Evolutionary conservation across 2,888 invertebrate species (phyloP).

Genomic region (Tetrapedia diversipes): DNA sequence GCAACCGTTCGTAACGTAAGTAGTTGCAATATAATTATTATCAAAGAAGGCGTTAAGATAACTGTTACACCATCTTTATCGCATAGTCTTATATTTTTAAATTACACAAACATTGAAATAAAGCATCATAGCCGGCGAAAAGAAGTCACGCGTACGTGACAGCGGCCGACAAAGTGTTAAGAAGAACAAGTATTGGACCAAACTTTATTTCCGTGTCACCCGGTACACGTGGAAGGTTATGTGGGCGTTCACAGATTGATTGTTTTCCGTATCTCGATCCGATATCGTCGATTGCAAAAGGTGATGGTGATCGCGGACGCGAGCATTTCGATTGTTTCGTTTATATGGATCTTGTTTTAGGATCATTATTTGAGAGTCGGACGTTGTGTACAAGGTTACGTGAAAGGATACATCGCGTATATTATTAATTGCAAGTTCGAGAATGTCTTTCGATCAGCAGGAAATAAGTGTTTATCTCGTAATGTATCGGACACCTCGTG

Average conservation of each 20-base stretch:
- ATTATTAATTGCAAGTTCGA: background rate
- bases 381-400: constrained; percentile 13
- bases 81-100: no score
- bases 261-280: background rate
- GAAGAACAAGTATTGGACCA: no score
- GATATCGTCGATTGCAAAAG: background rate
- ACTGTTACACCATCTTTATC: no score
- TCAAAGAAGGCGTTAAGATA: no score
- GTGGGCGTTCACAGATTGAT: background rate
- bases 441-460: background rate
- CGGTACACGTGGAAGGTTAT: background rate
- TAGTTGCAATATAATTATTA: no score
- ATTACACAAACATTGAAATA: no score
- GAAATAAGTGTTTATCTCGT: constrained; percentile 3
- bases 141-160: no score
- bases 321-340: background rate
- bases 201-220: no score
- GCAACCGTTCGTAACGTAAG: no score
- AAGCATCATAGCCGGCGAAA: no score
- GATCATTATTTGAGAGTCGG: background rate
- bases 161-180: no score
- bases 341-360: background rate
- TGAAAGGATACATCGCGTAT: background rate
- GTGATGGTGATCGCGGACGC: background rate
- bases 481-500: background rate